Conservation (phyloP, 2,888 invertebrate species). For the Syrphus vitripennis region DNA sequence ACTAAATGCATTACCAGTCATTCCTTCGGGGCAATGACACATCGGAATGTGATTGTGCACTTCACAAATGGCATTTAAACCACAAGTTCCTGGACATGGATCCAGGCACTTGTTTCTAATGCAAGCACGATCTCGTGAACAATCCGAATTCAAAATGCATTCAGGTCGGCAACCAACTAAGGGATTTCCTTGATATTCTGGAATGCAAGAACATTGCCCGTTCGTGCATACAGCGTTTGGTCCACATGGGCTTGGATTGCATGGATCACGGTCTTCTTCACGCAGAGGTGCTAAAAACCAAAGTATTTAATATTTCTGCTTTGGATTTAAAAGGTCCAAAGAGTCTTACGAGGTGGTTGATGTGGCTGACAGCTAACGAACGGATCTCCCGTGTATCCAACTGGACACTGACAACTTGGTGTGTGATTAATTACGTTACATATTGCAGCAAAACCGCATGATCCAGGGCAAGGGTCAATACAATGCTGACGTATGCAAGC, state of each 20-base stretch:
- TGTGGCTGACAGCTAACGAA: conserved; percentile 83
- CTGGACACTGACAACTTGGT: conserved; percentile 88
- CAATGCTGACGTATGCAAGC: conserved; percentile 91
- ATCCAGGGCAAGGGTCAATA: conserved; percentile 90
- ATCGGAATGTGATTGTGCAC: conserved; percentile 88
- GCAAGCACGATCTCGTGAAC: conserved; percentile 86
- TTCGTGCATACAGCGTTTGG: conserved; percentile 88
- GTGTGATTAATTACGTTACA: conserved; percentile 87
- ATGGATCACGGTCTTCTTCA: conserved; percentile 82
- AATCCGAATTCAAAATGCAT: conserved; percentile 87
- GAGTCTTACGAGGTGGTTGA: conserved; percentile 73
- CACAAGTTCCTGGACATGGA: conserved; percentile 88
- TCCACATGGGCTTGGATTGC: conserved; percentile 90
- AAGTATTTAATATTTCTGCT: not conserved
- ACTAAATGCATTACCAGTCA: conserved; percentile 88
- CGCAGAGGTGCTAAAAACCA: conserved; percentile 73
- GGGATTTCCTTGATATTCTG: conserved; percentile 88
- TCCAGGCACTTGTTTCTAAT: conserved; percentile 87
- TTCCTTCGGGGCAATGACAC: conserved; percentile 87
- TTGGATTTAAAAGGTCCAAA: not conserved
- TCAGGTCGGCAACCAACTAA: conserved; percentile 87
- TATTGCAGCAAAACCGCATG: conserved; percentile 86
- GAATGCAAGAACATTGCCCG: conserved; percentile 85
- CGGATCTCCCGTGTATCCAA: conserved; percentile 88
- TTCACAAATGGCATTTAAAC: conserved; percentile 86